Percentiles rank a stretch among this genome's conserved stretches.
These are phyloP conservation scores for human (Homo sapiens) DNA, from an alignment of 2,113 vertebrate species.

Conservation along the genomic window GRCh38 chr22:41883001-41883500, in stretches of 20 bases:
- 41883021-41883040: too few species aligned
- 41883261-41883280: neutral
- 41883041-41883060: too few species aligned
- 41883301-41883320: neutral
- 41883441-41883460: too few species aligned
- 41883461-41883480: neutral
- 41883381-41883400: neutral
- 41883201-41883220: neutral
- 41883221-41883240: neutral
- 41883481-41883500: neutral
- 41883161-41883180: neutral
- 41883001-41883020: too few species aligned
- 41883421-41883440: neutral
- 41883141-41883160: neutral
- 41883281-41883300: neutral
- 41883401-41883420: neutral
- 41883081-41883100: too few species aligned
- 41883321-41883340: neutral
- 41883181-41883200: neutral
- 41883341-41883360: neutral
- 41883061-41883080: too few species aligned
- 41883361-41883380: neutral
- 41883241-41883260: neutral
- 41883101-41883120: neutral
- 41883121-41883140: neutral